Evolutionary conservation across 1,140 invertebrate species (phyloP), one percentile per base, ranked within the genome.

Genomic region (Planococcus citri): DNA sequence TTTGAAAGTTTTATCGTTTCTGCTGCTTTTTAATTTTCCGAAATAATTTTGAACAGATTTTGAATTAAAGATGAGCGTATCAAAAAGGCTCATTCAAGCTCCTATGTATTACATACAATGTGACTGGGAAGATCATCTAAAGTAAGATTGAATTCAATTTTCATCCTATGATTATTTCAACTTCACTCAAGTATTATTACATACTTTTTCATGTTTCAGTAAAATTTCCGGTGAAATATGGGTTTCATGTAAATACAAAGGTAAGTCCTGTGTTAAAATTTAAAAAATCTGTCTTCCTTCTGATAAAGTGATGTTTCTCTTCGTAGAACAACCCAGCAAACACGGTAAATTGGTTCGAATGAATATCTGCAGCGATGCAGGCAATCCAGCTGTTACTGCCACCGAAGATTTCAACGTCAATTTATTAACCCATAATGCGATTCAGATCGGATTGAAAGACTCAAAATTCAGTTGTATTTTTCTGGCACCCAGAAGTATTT

Each of bases 351-450:
- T 75, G 9, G 29, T 64, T 27, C 68, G 69, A 24, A 57, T 38
- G 20, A 61, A 41, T 14, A n/a, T 41, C 9, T 58, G 67, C 8
- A 37, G 29, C 2, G 37, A 68, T 37, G 38, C 68, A 14, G 29
- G 64, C 20, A 69, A 68, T 33, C 68, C 71, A 1, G 33, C 72
- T 27, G 17, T 74, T 9, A 64, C 68, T 33, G 67, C 70, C 20
- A 68, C 74, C 1, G 70, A 74, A 70, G 73, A 72, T 17, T 75
- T 75, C 68, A 61, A 68, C 69, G 72, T 74, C 4, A 70, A 73
- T 68, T 60, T 57, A 37, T 38, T 72, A n/a, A 68, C 68, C 17
- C 38, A 71, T 25, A 70, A 70, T 70, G 51, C 57, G 4, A 70
- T 75, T 67, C 71, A 72, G 72, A 69, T 74, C 21, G 71, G 68